These are phyloP conservation scores for Danio kyathit DNA, from an alignment of 2,797 vertebrate species.

Conservation along the genomic window DNA sequence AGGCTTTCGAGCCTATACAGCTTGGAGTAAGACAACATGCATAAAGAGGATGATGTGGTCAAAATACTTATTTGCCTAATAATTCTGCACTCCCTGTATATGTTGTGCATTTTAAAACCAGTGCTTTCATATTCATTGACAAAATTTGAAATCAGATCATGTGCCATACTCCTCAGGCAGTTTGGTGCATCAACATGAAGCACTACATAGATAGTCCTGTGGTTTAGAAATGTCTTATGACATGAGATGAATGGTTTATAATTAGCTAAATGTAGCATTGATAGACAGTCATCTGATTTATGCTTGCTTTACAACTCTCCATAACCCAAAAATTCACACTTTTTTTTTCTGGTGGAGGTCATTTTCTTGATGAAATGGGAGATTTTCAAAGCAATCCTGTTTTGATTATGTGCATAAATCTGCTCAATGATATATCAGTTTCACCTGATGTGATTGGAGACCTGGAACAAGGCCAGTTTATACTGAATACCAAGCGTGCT, in stretches of 20 bases:
- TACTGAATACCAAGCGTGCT: conserved; percentile 21
- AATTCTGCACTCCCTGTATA: too few relatives aligned
- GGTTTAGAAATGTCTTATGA: background rate
- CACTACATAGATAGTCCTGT: conserved; percentile 11
- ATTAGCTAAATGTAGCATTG: conserved; percentile 19
- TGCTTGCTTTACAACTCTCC: background rate
- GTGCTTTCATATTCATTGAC: conserved; percentile 27
- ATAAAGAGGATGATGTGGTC: too few relatives aligned
- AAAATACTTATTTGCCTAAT: too few relatives aligned
- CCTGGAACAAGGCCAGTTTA: conserved; percentile 20
- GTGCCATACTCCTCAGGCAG: background rate
- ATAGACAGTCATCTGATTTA: conserved; percentile 13
- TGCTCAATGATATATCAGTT: background rate
- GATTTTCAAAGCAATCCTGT: background rate
- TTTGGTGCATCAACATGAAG: conserved; percentile 9
- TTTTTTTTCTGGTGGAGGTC: background rate
- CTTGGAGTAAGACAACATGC: too few relatives aligned
- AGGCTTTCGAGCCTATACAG: too few relatives aligned
- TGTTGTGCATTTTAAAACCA: conserved; percentile 1
- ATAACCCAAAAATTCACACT: background rate
- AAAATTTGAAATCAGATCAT: conserved; percentile 23
- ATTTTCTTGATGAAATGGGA: background rate
- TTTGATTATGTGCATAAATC: conserved; percentile 21
- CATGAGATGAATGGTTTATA: conserved; percentile 41
- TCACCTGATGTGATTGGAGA: conserved; percentile 33